Evolutionary conservation across 2,797 vertebrate genomes (phyloP), one percentile per base, ranked within the genome.

Genomic region (Epinephelus malabaricus): DNA sequence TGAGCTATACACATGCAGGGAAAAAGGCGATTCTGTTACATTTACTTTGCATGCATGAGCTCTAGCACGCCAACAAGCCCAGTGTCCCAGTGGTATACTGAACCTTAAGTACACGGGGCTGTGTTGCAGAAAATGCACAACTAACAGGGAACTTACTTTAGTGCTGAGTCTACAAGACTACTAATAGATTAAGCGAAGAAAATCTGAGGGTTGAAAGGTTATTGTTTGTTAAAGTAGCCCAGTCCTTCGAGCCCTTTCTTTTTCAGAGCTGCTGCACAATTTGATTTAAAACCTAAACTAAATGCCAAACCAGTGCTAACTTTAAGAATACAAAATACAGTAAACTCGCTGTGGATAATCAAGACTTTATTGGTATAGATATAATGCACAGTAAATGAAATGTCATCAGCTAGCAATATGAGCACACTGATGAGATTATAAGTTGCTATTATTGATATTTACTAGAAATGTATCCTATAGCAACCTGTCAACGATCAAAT

Each of bases 41-140:
- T 38, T 73, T 76, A 50, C 17, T 54, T 14, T 56, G 23, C 17
- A 60, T 63, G 27, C 50, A 79, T 70, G 61, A 78, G 53, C 21
- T 69, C 17, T 4, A 72, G 27, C 21, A 23, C 68, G 25, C 9
- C 10, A 46, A 49, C 9, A 27, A 55, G 19, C 13, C 25, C 11
- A 30, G 11, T 30, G 13, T 68, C 51, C 51, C 47, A 45, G 43
- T 13, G 23, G 55, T 21, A 40, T 43, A 9, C 10, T 1, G 0
- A 47, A 70, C 54, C 17, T 71, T 7, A 30, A 58, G 45, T 6
- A 18, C 38, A 50, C 1, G 10, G 63, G 40, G 53, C 25, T 34
- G 51, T 38, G 25, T 54, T 45, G 38, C 47, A 67, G 21, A 54
- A 50, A 76, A 17, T 50, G 49, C 15, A 40, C 17, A 30, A 34